Evolutionary conservation across 2,113 vertebrate genomes (phyloP), one percentile per base, ranked within the genome.

Genomic region (Corythoichthys intestinalis): DNA sequence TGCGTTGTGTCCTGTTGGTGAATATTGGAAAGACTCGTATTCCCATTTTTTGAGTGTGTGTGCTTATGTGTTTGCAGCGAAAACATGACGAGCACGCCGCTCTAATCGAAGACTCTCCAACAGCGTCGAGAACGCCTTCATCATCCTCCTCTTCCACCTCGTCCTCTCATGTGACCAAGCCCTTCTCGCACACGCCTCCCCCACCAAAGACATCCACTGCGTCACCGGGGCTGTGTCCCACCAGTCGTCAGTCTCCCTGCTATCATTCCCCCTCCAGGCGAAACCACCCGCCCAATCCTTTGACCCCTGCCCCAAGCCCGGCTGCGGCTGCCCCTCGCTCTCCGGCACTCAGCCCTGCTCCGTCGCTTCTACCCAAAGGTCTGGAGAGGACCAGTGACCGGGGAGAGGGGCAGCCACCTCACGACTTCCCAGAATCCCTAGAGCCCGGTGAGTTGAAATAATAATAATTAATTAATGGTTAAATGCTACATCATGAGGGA

Each of bases 141-240:
- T 70, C 91, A 76, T 79, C 71, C 80, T 91, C 83, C 67, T 73
- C 72, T 44, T 63, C 91, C 74, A 83, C 89, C 37, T 86, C 91
- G 0, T 83, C 91, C 62, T 87, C 90, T 39, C 95, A 93, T 73
- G 86, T 89, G 85, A 90, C 93, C 90, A 98, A 95, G 90, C 94
- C 92, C 74, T 95, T 96, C 90, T 94, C 94, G 86, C 94, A 94
- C 92, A 94, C 93, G 78, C 82, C 88, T 85, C 89, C 87, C 48
- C 90, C 90, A 35, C 72, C 88, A 90, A 94, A 92, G 72, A 86
- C 84, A 0, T 76, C 87, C 61, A 65, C 92, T 34, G 90, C 93
- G 0, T 93, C 94, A 0, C 89, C 91, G 0, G 88, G 89, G 13
- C 37, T 90, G 67, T 94, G 92, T 76, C 84, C 85, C 39, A 90